Evolutionary conservation across 2,797 vertebrate genomes (phyloP), one percentile per base, ranked within the genome.

Genomic region (Cirrhinus mrigala): DNA sequence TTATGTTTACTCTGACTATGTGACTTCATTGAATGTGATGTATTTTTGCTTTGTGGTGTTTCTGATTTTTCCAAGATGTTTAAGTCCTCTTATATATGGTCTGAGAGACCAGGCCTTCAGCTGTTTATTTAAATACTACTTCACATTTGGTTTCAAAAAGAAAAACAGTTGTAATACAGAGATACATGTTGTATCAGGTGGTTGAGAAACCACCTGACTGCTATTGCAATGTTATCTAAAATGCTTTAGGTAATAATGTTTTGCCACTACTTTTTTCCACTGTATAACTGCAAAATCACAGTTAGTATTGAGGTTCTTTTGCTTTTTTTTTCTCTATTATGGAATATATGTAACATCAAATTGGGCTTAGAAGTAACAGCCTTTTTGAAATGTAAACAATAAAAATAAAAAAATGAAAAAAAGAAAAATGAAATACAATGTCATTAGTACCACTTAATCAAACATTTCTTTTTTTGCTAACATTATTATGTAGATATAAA

Each of bases 61-160:
- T 0, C 87, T 94, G 0, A 76, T 94, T 83, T 89, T 94, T 54
- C 93, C 92, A 0, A 93, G 90, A 69, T 93, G 89, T 89, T 74
- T 94, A 84, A 94, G 91, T 62, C 92, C 91, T 0, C 90, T 94
- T 14, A 88, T 95, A 60, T 94, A 94, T 3, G 93, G 94, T 76
- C 90, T 94, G 60, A 93, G 92, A 88, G 93, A 95, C 40, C 81
- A 91, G 7, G 79, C 86, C 6, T 91, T 95, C 7, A 90, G 86
- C 20, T 50, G 27, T 0, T 37, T 90, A 73, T 93, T 94, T 40
- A 90, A 62, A 83, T 84, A 90, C 10, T 92, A 92, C 71, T 91
- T 95, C 7, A 48, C 64, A 69, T 48, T 54, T 69, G 24, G 66
- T 37, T 64, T 78, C 24, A 84, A 79, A 78, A 78, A 29, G 18